Conservation (phyloP, 2,888 invertebrate species). For the Ceriagrion tenellum region DNA sequence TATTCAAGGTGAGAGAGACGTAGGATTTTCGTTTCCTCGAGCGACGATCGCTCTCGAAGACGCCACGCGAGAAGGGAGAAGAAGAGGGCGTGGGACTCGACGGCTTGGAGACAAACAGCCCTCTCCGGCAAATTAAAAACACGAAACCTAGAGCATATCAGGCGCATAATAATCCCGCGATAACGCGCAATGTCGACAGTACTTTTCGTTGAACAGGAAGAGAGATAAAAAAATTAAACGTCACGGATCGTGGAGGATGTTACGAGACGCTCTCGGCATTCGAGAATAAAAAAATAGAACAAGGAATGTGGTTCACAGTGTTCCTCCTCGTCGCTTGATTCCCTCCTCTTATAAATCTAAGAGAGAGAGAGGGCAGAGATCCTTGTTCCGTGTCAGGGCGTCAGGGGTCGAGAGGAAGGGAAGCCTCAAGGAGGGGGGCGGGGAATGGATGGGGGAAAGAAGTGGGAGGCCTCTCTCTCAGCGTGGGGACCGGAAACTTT, state of each 20-base stretch:
- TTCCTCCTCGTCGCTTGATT: not conserved
- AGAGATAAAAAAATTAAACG: not conserved
- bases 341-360: not conserved
- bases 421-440: not conserved
- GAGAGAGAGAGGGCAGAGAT: not conserved
- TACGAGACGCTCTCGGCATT: not conserved
- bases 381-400: slow-evolving; percentile 18
- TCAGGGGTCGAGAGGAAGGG: not conserved
- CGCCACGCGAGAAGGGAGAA: not conserved
- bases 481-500: not conserved
- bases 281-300: not conserved
- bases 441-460: not conserved
- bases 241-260: not conserved
- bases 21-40: no score
- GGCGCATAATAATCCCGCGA: not conserved
- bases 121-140: not conserved
- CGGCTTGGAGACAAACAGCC: not conserved
- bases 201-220: not conserved
- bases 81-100: not conserved
- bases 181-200: not conserved
- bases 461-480: not conserved
- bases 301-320: not conserved
- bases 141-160: not conserved
- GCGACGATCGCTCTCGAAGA: not conserved
- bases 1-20: no score